Conservation (phyloP, 2,113 vertebrate genomes). For the Pogonocichla stellata region DNA sequence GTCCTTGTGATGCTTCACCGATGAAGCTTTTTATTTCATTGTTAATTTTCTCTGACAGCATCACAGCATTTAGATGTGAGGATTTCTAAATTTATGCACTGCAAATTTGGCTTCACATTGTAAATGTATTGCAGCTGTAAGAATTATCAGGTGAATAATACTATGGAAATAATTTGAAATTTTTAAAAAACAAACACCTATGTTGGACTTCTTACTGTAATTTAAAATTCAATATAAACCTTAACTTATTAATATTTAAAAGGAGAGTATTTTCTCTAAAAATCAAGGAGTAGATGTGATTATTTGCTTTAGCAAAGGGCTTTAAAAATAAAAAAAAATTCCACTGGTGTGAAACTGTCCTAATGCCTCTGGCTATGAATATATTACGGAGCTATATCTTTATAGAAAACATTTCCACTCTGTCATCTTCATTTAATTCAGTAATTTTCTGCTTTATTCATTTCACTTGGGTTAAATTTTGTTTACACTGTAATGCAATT, state of each 20-base stretch:
- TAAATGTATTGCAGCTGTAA: neutral
- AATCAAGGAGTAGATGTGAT: neutral
- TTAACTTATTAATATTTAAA: neutral
- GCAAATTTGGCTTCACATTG: neutral
- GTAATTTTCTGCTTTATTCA: conserved; percentile 15
- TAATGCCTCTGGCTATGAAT: neutral
- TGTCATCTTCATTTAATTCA: conserved; percentile 30
- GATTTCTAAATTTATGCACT: neutral
- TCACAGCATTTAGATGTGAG: neutral
- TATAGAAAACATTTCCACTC: neutral
- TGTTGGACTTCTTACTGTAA: neutral
- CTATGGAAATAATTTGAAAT: neutral
- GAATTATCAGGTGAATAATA: neutral
- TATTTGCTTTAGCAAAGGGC: neutral
- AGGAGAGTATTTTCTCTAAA: neutral
- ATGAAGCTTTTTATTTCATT: neutral
- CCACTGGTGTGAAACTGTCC: neutral
- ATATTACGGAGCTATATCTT: conserved; percentile 8
- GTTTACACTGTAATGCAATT: conserved; percentile 20
- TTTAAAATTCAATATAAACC: neutral
- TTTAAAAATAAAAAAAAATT: conserved; percentile 2
- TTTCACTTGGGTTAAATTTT: conserved; percentile 34
- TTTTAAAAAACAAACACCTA: neutral
- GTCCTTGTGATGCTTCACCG: neutral
- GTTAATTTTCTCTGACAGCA: neutral